Evolutionary conservation across 2,113 vertebrate species (phyloP).

Genomic region (Platanista minor): DNA sequence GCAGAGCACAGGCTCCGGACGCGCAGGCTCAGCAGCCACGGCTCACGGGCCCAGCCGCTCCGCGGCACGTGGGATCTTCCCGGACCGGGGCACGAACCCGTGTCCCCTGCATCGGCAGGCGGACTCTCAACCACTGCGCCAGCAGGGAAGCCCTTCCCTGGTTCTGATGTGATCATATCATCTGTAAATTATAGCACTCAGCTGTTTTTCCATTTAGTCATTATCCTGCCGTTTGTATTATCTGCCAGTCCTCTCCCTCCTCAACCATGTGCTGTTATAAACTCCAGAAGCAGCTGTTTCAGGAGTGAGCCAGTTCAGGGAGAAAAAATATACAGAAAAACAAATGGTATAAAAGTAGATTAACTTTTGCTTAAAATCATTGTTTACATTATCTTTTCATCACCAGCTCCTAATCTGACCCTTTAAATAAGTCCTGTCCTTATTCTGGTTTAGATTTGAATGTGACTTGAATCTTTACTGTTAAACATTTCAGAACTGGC

Average conservation of each 20-base stretch:
- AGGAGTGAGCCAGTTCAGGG: slow-evolving; percentile 50
- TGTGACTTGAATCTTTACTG: slow-evolving; percentile 64
- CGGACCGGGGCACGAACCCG: no score
- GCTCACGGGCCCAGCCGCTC: no score
- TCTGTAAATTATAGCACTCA: slow-evolving; percentile 69
- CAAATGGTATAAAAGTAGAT: slow-evolving; percentile 74
- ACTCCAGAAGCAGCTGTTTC: slow-evolving; percentile 70
- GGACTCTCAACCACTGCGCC: no score
- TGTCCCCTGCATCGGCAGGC: no score
- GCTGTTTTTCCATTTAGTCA: slow-evolving; percentile 59
- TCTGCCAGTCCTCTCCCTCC: slow-evolving; percentile 61
- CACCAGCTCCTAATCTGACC: slow-evolving; percentile 67
- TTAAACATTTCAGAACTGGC: slow-evolving; percentile 30
- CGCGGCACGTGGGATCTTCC: no score
- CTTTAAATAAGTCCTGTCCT: slow-evolving; percentile 66
- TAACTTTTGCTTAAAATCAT: slow-evolving; percentile 69
- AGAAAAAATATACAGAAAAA: slow-evolving; percentile 66
- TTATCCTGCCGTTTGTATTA: slow-evolving; percentile 60
- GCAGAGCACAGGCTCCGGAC: no score
- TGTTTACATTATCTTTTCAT: slow-evolving; percentile 66
- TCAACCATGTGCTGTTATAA: slow-evolving; percentile 57
- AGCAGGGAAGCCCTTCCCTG: no score
- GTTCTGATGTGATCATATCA: slow-evolving; percentile 54
- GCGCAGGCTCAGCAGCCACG: no score
- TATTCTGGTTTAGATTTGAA: slow-evolving; percentile 61